A percentile compares a stretch with the other conserved stretches of the same genome.
Evolutionary conservation across 2,888 invertebrate genomes (phyloP).

Genomic region (Drepanosiphum platanoidis): DNA sequence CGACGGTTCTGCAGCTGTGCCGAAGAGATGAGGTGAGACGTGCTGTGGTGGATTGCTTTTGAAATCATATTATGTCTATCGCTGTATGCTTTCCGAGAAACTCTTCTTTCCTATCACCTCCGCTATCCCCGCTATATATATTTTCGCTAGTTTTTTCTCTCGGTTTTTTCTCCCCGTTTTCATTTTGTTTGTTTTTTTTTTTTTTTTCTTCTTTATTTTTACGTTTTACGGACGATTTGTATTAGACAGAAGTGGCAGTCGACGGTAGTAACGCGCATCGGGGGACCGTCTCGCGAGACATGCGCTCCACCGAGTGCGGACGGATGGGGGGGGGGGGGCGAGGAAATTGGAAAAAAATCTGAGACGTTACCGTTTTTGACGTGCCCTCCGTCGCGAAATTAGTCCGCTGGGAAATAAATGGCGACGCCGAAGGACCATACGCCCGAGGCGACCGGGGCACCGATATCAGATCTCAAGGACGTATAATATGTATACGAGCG

Average conservation of each 20-base stretch:
- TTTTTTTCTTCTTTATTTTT: conserved; percentile 28
- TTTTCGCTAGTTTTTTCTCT: neutral
- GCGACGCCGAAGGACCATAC: neutral
- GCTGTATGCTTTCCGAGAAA: too few species aligned
- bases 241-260: conserved; percentile 10
- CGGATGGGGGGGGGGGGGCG: neutral
- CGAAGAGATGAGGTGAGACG: neutral
- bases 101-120: too few species aligned
- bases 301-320: neutral
- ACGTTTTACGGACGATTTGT: conserved; percentile 44
- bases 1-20: neutral
- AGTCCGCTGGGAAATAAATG: conserved; percentile 49
- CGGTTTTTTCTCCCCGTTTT: neutral
- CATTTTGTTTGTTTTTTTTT: neutral
- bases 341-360: conserved; percentile 37
- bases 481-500: neutral
- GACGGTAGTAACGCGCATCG: neutral
- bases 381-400: conserved; percentile 34
- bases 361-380: conserved; percentile 38
- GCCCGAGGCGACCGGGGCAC: neutral
- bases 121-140: neutral
- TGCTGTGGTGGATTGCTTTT: neutral
- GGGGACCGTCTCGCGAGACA: neutral
- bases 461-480: neutral
- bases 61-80: neutral